Percentiles rank a stretch among this genome's conserved stretches.
These are phyloP conservation scores for Babyrousa celebensis DNA, from an alignment of 2,797 vertebrate genomes.

Conservation along the genomic window DNA sequence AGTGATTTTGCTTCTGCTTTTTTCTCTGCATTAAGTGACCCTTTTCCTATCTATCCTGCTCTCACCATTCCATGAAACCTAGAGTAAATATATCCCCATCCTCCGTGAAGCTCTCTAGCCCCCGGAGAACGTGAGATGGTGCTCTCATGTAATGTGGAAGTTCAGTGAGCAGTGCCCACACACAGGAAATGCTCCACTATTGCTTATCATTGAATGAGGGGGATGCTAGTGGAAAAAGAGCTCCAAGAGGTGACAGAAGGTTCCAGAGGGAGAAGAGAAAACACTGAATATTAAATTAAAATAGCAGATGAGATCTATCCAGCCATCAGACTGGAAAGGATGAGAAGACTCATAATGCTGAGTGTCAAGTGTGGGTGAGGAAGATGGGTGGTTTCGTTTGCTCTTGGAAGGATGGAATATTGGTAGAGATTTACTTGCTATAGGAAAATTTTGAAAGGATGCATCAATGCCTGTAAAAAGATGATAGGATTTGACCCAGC, in stretches of 20 bases:
- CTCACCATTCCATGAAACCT: neutral
- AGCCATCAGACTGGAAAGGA: neutral
- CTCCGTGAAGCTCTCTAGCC: neutral
- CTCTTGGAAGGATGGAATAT: neutral
- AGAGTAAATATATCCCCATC: neutral
- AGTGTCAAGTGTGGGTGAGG: neutral
- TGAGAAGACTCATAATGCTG: neutral
- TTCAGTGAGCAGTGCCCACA: neutral
- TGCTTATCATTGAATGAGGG: neutral
- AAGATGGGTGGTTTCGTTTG: neutral
- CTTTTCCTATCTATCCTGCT: neutral
- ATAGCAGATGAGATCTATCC: neutral
- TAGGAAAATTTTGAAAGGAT: neutral
- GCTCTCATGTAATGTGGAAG: neutral
- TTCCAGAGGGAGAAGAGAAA: neutral
- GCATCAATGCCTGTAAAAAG: conserved; percentile 49
- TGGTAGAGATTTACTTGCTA: neutral
- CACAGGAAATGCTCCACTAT: neutral
- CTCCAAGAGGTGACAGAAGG: neutral
- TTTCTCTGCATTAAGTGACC: neutral
- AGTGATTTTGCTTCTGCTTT: neutral
- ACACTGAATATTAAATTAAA: neutral
- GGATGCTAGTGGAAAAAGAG: neutral
- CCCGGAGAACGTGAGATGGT: neutral
- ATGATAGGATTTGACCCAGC: neutral